Evolutionary conservation across 2,888 invertebrate species (phyloP), one percentile per base, ranked within the genome.

Genomic region (Volucella bombylans): DNA sequence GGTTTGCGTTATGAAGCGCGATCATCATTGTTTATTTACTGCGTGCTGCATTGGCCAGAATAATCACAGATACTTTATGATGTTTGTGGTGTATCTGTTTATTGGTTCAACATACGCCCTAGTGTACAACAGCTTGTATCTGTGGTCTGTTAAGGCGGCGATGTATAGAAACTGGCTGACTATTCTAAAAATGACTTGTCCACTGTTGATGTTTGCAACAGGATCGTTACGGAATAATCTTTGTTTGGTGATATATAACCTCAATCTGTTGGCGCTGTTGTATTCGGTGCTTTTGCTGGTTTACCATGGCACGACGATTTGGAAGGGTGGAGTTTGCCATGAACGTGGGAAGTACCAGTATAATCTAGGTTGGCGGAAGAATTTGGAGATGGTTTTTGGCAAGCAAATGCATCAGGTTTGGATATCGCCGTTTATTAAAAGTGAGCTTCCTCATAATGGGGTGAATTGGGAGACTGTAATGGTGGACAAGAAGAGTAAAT

Each of bases 11-110:
- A 49, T 91, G 65, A 97, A 96, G 91, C 93, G 98, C 86, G 97
- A 97, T 90, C 97, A 96, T 92, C 96, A 97, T 90, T 96, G 98
- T 89, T 94, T 95, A 87, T 98, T 98, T 90, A 95, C 96, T 43
- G 96, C 96, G 18, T 96, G 95, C 89, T 98, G 98, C 90, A 93
- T 98, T 55, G 98, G 98, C 1, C 95, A 96, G 90, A 93, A 92
- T 80, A 98, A 98, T 91, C 95, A 96, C 87, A 94, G 98, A 89
- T 97, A 96, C 91, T 98, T 98, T 89, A 92, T 97, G 61, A 93
- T 95, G 90, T 96, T 97, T 90, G 92, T 96, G 0, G 90, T 95
- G 45, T 95, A 97, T 89, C 92, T 96, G 73, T 95, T 96, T 89
- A 88, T 96, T 61, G 94, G 95, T 1, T 95, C 96, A 86, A 57